Conservation (phyloP, 2,113 vertebrate genomes). For the Channa argus region DNA sequence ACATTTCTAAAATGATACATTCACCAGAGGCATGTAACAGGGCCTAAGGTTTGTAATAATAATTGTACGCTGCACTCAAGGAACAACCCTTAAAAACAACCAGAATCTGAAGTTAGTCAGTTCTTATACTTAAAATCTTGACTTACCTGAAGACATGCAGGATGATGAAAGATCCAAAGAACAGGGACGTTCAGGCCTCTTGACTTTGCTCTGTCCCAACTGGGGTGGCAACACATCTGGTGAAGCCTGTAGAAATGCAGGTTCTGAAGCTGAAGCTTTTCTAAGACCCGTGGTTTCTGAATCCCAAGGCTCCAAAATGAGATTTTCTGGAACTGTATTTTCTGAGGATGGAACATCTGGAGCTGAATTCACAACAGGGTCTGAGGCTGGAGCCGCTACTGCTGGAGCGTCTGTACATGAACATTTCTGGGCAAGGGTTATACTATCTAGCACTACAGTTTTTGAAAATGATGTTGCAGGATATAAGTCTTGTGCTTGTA, state of each 20-base stretch:
- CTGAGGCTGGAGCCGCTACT: neutral
- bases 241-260: neutral
- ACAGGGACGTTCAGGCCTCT: constrained; percentile 91
- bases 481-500: neutral
- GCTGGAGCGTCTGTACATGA: neutral
- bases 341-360: neutral
- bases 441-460: neutral
- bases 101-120: too few species aligned
- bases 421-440: neutral
- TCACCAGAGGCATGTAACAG: too few species aligned
- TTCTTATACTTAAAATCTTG: neutral
- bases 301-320: neutral
- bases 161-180: constrained; percentile 91
- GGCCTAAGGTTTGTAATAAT: too few species aligned
- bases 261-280: constrained; percentile 9
- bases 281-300: neutral
- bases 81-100: too few species aligned
- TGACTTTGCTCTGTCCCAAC: constrained; percentile 79
- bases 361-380: neutral
- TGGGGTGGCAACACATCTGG: constrained; percentile 61
- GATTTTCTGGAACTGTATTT: neutral
- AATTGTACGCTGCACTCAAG: too few species aligned
- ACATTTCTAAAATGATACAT: too few species aligned
- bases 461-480: neutral
- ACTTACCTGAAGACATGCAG: constrained; percentile 88